A percentile compares a stretch with the other conserved stretches of the same genome.
Conservation (phyloP, 2,113 vertebrate species). For the Mormoops blainvillei region DNA sequence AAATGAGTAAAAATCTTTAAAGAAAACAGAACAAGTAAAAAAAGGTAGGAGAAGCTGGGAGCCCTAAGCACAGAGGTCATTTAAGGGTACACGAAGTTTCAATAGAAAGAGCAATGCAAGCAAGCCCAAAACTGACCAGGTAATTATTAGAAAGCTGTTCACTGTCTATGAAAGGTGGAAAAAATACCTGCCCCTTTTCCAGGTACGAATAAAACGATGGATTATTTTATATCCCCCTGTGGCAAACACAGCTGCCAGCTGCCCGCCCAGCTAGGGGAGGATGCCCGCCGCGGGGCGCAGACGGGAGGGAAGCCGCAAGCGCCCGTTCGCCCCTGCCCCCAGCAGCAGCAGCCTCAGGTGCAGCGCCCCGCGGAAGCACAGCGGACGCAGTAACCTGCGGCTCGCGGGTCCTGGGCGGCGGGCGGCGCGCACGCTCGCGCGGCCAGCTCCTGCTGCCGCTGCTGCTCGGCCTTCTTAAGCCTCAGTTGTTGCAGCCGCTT, state of each 20-base stretch:
- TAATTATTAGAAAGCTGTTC: slow-evolving; percentile 3
- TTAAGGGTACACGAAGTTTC: not conserved
- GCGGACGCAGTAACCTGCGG: slow-evolving; percentile 82
- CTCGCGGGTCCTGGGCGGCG: slow-evolving; percentile 79
- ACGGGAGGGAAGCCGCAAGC: slow-evolving; percentile 69
- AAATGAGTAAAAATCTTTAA: too few relatives aligned
- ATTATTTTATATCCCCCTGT: not conserved
- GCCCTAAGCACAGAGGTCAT: not conserved
- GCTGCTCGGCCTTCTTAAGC: slow-evolving; percentile 94
- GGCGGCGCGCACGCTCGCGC: slow-evolving; percentile 76
- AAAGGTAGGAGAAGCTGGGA: not conserved
- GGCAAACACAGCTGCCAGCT: not conserved
- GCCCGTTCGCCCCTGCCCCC: too few relatives aligned
- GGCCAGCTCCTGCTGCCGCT: slow-evolving; percentile 88
- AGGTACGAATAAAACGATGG: not conserved
- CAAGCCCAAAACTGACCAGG: not conserved
- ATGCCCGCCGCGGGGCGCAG: not conserved
- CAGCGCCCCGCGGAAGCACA: too few relatives aligned
- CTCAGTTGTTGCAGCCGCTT: slow-evolving; percentile 94
- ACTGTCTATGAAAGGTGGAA: not conserved
- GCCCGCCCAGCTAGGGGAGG: slow-evolving; percentile 16
- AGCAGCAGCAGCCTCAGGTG: too few relatives aligned
- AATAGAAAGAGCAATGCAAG: not conserved
- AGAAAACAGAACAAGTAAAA: not conserved
- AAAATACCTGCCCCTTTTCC: not conserved